Evolutionary conservation across 2,888 invertebrate genomes (phyloP), one percentile per base, ranked within the genome.

Genomic region (Troides oblongomaculatus): DNA sequence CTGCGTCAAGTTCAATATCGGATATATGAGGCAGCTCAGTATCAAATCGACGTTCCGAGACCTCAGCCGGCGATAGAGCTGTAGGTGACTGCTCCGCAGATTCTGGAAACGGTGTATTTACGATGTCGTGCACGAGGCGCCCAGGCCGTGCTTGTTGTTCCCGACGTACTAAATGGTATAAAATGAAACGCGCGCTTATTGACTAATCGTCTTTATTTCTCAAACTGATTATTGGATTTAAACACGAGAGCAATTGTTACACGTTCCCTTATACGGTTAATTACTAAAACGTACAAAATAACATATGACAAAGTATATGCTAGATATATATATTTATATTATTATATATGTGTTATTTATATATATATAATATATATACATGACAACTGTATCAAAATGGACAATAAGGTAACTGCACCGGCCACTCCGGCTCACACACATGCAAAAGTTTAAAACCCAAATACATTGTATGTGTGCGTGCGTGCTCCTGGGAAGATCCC

Each of bases 161-260:
- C 0, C 39, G 8, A 39, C 0, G 12, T 43, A 43, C 43, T 12
- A 43, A 43, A 43, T 12, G 43, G 43, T 12, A 7, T 43, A 43
- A 43, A 60, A 66, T 63, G 39, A 59, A 63, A 62, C 39, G 39
- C 64, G 23, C 23, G 0, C 36, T 36, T 21, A 59, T 53, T 56
- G 23, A 17, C 8, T 71, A 78, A 77, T 78, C 76, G 66, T 69
- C 60, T 84, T 81, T 85, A 84, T 81, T 85, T 78, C 77, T 81
- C 82, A 82, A 78, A 74, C 77, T 81, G 75, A 73, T 53, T 58
- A 50, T 50, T 70, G 73, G 60, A 61, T 76, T 72, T 72, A 57
- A 67, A 63, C 62, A 66, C 68, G 64, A 73, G 72, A 75, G 10
- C 21, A 21, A 25, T 50, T 30, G 75, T 71, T 71, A 76, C 68